Conservation (phyloP, 35 echinoderm and acorn worm species). For the Apostichopus californicus region DNA sequence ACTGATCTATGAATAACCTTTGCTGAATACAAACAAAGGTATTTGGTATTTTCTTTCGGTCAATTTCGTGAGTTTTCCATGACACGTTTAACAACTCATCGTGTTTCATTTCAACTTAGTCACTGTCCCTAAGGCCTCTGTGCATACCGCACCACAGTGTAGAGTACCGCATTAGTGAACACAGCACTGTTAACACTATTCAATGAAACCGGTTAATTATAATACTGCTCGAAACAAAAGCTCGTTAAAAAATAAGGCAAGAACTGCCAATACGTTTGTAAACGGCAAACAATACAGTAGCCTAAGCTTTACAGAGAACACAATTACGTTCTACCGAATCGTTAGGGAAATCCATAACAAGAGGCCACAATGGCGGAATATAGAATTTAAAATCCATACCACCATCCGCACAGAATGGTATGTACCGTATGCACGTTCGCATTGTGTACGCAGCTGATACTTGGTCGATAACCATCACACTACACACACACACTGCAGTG, state of each 20-base stretch:
- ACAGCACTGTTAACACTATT: neutral
- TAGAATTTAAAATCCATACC: slow-evolving; percentile 42
- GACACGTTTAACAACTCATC: neutral
- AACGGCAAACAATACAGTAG: neutral
- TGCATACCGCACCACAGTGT: neutral
- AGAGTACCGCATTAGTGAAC: neutral
- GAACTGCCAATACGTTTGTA: neutral
- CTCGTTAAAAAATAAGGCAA: neutral
- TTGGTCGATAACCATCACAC: slow-evolving; percentile 38
- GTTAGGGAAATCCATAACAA: slow-evolving; percentile 17
- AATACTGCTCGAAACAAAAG: neutral
- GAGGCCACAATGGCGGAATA: neutral
- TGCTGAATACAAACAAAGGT: too few species aligned
- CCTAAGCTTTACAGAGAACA: neutral
- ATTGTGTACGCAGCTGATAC: slow-evolving; percentile 50
- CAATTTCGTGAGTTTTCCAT: neutral
- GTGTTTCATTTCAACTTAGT: slow-evolving; percentile 1
- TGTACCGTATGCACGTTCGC: neutral
- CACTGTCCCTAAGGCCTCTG: slow-evolving; percentile 7
- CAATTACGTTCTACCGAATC: slow-evolving; percentile 10
- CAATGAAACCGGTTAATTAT: neutral
- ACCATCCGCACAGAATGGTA: slow-evolving; percentile 4
- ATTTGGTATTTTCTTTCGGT: too few species aligned
- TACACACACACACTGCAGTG: neutral
- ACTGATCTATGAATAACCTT: too few species aligned